Percentiles rank a stretch among this genome's conserved stretches.
phyloP scores from a whole-genome alignment of 1,140 invertebrate genomes.

The Drosophila kanapiae region DNA sequence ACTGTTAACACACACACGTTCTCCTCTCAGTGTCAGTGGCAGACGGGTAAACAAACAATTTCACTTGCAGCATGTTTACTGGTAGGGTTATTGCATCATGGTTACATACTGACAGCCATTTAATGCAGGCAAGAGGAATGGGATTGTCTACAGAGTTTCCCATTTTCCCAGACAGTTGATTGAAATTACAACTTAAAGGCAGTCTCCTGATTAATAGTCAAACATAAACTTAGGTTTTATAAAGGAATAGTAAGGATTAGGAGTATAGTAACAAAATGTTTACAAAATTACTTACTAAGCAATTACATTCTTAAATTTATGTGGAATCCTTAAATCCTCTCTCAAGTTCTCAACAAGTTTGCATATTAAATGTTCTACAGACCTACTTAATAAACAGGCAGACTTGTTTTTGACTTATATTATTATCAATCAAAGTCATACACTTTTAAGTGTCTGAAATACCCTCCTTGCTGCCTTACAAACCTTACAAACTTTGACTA shows the following conservation, averaged over 20 bases:
- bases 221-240: too few species aligned
- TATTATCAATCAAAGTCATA: background rate
- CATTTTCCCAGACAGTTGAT: too few species aligned
- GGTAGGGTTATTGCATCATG: slow-evolving; percentile 2
- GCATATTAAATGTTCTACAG: background rate
- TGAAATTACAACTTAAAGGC: too few species aligned
- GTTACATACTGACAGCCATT: background rate
- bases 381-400: background rate
- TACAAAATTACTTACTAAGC: too few species aligned
- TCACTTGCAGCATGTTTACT: background rate
- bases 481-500: background rate
- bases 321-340: too few species aligned
- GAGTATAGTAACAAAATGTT: too few species aligned
- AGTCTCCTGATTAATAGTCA: too few species aligned
- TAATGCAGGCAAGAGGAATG: background rate
- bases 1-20: slow-evolving; percentile 6
- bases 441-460: background rate
- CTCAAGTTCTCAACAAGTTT: background rate
- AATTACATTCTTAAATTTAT: too few species aligned
- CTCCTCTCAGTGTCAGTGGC: slow-evolving; percentile 2
- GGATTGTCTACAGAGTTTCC: background rate
- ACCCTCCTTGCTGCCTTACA: background rate
- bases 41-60: slow-evolving; percentile 40
- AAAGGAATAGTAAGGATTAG: too few species aligned
- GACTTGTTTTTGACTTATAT: background rate